Base-by-base conservation (phyloP, 2,797 vertebrate genomes). In the Tenualosa thibaudeaui region DNA sequence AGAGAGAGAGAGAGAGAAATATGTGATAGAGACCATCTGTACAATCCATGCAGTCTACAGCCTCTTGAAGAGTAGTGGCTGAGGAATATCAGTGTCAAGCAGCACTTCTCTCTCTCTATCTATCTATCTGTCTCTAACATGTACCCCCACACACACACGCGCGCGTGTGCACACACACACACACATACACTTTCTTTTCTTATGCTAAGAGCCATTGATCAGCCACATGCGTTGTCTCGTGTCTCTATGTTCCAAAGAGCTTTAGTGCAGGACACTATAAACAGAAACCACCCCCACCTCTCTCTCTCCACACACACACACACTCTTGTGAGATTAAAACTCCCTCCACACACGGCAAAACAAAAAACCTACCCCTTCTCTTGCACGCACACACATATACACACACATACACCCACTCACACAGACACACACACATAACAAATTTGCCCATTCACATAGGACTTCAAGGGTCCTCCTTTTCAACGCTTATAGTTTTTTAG, bases 1-100 rank as follows among this genome's bases (percentile, higher is more conserved):
- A 71, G 12, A 71, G 65, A 15, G 26, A 68, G 83, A 51, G 83
- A 84, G 24, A 65, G 82, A 54, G 71, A 84, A 71, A 40, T 40
- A 71, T 71, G 31, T 71, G 65, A 71, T 31, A 12, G 26, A 71
- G 31, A 40, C 65, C 12, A 71, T 71, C 65, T 40, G 65, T 71
- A 86, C 84, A 82, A 87, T 88, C 83, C 78, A 81, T 88, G 87
- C 65, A 88, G 84, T 83, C 84, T 89, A 84, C 56, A 62, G 81
- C 53, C 60, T 83, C 86, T 88, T 75, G 86, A 88, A 90, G 58
- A 82, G 83, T 71, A 75, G 78, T 43, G 62, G 71, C 17, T 65
- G 83, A 17, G 84, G 43, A 85, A 87, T 81, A 86, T 88, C 88
- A 89, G 87, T 88, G 84, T 40, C 71, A 37, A 31, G 17, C n/a